These are phyloP conservation scores for Columba guinea DNA, from an alignment of 2,797 vertebrate genomes.

Conservation along the genomic window DNA sequence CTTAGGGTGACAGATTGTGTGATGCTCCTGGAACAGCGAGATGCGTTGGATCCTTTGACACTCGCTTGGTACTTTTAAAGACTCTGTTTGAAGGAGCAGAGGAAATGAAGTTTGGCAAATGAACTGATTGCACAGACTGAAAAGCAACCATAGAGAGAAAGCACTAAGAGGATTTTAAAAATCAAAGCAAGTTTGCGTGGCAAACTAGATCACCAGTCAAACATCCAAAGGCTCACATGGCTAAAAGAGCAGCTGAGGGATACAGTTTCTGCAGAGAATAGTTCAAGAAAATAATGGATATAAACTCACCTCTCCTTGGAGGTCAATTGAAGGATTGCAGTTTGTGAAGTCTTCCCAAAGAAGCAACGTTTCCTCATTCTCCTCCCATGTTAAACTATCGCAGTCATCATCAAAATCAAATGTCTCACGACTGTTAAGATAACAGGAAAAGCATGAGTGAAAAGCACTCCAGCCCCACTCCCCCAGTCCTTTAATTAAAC, in stretches of 20 bases:
- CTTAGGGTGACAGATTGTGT: not conserved
- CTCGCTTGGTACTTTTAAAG: not conserved
- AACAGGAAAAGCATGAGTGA: not conserved
- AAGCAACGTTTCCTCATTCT: constrained; percentile 94
- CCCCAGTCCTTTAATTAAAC: not conserved
- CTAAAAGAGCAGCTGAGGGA: not conserved
- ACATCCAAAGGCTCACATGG: not conserved
- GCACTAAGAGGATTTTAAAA: not conserved
- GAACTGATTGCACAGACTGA: not conserved
- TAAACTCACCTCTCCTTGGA: constrained; percentile 77
- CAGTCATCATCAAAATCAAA: constrained; percentile 97
- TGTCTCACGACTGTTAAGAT: constrained; percentile 87
- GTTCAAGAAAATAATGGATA: not conserved
- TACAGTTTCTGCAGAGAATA: not conserved
- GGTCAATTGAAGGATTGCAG: constrained; percentile 84
- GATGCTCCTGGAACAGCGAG: not conserved
- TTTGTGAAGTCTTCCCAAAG: constrained; percentile 98
- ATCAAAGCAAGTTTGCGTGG: not conserved
- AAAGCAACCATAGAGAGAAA: not conserved
- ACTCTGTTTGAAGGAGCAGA: not conserved
- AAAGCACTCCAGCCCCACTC: not conserved
- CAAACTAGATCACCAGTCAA: not conserved
- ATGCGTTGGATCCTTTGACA: not conserved
- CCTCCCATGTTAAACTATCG: constrained; percentile 97
- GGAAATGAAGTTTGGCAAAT: not conserved